These are phyloP conservation scores for Leptodactylus fuscus DNA, from an alignment of 2,113 vertebrate genomes.

Conservation along the genomic window DNA sequence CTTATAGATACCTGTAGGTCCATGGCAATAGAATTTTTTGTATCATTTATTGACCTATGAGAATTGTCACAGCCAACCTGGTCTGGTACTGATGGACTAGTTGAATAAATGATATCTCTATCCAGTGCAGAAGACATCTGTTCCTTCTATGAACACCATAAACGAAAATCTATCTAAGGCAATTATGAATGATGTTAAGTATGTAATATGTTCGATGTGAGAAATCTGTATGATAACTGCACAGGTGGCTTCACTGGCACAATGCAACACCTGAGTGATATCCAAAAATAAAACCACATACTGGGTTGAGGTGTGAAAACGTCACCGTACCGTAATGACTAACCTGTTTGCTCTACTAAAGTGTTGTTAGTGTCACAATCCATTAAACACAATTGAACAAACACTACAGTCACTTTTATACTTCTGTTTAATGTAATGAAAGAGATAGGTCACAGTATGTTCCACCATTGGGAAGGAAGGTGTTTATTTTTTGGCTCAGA, in stretches of 20 bases:
- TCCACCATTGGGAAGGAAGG: not conserved
- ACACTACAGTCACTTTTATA: constrained; percentile 33
- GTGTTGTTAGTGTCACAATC: constrained; percentile 55
- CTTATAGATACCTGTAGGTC: no score
- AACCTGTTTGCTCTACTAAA: constrained; percentile 50
- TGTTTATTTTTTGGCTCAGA: not conserved
- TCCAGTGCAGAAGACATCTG: not conserved
- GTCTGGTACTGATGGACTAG: not conserved
- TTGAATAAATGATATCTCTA: not conserved
- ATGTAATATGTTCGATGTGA: not conserved
- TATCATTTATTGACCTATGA: not conserved
- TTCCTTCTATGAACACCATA: not conserved
- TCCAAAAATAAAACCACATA: constrained; percentile 17
- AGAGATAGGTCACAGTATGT: constrained; percentile 25
- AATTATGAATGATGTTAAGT: not conserved
- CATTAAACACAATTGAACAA: constrained; percentile 58
- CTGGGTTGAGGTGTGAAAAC: constrained; percentile 14
- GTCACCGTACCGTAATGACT: constrained; percentile 48
- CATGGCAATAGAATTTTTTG: no score
- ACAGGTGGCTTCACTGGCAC: not conserved
- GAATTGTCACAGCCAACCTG: not conserved
- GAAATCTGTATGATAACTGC: not conserved
- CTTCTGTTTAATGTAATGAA: constrained; percentile 55
- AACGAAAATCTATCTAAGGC: not conserved
- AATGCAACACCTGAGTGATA: not conserved